Conservation (phyloP, 2,888 invertebrate genomes). For the Malachius bipustulatus region DNA sequence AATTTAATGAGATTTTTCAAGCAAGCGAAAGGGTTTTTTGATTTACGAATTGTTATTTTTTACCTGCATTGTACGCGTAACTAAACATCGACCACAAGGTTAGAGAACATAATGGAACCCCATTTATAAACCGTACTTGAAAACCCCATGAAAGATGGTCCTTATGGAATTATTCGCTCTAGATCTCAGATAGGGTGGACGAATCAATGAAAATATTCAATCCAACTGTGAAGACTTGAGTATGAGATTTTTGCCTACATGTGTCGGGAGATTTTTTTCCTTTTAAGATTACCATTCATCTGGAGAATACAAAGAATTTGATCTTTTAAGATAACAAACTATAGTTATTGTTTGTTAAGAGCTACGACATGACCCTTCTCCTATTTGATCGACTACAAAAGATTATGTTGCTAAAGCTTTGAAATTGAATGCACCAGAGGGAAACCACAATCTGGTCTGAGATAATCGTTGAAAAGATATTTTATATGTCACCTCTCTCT, state of each 20-base stretch:
- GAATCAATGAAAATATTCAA: neutral
- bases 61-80: constrained; percentile 24
- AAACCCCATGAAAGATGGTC: constrained; percentile 20
- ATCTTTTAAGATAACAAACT: constrained; percentile 28
- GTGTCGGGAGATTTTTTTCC: neutral
- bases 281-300: neutral
- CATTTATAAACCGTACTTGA: constrained; percentile 18
- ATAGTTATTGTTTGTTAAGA: too few species aligned
- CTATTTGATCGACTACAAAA: too few species aligned
- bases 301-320: constrained; percentile 19
- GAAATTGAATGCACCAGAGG: too few species aligned
- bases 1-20: constrained; percentile 32
- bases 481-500: too few species aligned
- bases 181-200: constrained; percentile 4
- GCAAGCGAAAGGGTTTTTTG: constrained; percentile 28
- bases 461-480: too few species aligned
- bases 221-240: neutral
- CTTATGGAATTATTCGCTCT: constrained; percentile 19
- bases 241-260: too few species aligned
- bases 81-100: constrained; percentile 25
- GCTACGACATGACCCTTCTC: too few species aligned
- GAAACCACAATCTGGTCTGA: too few species aligned
- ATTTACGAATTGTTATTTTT: constrained; percentile 26
- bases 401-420: too few species aligned
- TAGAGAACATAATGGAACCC: constrained; percentile 22